Evolutionary conservation across 2,888 invertebrate species (phyloP), one percentile per base, ranked within the genome.

Genomic region (Amblyteles armatorius): DNA sequence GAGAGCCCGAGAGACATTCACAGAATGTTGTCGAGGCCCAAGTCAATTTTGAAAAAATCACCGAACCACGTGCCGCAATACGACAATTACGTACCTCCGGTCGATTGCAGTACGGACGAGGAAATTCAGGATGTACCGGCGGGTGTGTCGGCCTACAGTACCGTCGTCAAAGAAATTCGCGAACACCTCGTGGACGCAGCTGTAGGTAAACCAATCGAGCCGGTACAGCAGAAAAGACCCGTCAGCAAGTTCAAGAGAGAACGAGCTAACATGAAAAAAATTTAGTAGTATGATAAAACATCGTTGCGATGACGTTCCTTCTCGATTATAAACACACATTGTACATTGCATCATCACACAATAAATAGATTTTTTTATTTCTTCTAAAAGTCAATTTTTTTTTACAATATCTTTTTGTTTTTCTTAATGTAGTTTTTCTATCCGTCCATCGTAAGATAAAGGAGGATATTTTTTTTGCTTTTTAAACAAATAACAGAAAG

Each of bases 31-130:
- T 86, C 83, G 0, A 89, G 88, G 55, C 92, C 92, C 5, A 93
- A 92, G 71, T 93, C 93, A 16, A 93, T 93, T 74, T 88, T 93
- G 16, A 94, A 93, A 82, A 89, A 89, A 83, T 89, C 91, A 11
- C 80, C 88, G 0, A 89, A 90, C 65, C 88, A 91, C 77, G 65
- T 86, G 52, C 33, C 74, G 36, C 26, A 33, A 19, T 55, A 77
- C 19, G 60, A 67, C 1, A 77, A 55, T 55, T 68, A n/a, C 5
- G 40, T 80, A 52, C 77, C 84, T 19, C n/a, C 82, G 6, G 79
- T 69, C 19, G 87, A 89, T 36, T 74, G 79, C 13, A 87, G 82
- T 44, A 81, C 79, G 22, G 89, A 90, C 19, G 88, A 88, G 16
- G 87, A 87, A 29, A 85, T 44, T 65, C 84, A 87, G 2, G 87